phyloP scores from a whole-genome alignment of 1,140 invertebrate genomes.

The Platyscapa corneri region DNA sequence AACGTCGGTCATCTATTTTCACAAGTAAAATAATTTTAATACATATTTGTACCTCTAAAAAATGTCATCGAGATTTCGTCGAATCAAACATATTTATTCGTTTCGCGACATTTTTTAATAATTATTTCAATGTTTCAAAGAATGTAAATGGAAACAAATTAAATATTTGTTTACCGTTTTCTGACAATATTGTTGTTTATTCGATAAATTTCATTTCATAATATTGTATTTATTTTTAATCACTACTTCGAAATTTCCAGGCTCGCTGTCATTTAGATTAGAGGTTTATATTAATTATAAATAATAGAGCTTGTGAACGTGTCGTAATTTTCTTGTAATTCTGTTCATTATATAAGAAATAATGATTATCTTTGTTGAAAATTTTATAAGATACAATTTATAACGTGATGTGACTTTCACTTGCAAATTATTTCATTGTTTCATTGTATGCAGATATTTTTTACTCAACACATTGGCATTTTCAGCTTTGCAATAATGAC shows the following conservation, averaged over 20 bases:
- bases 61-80: neutral
- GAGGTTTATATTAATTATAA: neutral
- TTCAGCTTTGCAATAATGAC: neutral
- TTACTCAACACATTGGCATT: neutral
- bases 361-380: neutral
- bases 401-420: neutral
- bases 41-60: neutral
- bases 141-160: neutral
- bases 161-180: neutral
- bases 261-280: neutral
- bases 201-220: neutral
- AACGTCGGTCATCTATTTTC: too few relatives aligned
- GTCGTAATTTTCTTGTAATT: neutral
- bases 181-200: neutral
- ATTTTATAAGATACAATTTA: conserved; percentile 5
- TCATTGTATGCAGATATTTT: conserved; percentile 41
- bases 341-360: neutral
- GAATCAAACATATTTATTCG: neutral
- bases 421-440: conserved; percentile 38
- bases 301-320: neutral
- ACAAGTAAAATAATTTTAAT: too few relatives aligned
- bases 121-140: neutral
- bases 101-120: neutral
- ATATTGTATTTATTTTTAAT: neutral
- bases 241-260: too few relatives aligned